A percentile compares a stretch with the other conserved stretches of the same genome.
phyloP scores from a whole-genome alignment of 2,888 invertebrate genomes.

The Lepidochrysops patricia region DNA sequence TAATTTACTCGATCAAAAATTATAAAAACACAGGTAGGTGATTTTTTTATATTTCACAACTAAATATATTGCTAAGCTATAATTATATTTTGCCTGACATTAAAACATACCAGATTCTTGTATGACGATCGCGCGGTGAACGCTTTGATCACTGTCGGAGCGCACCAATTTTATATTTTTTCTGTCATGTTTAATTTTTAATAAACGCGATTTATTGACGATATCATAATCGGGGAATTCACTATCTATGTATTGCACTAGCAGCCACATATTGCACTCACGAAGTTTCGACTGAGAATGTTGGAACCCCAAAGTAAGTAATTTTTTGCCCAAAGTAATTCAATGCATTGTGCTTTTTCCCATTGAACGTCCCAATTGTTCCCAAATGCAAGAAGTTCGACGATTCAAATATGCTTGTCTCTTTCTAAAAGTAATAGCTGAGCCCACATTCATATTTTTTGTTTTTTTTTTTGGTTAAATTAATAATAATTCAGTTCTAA shows the following conservation, averaged over 20 bases:
- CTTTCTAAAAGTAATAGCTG: not conserved
- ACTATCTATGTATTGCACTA: slow-evolving; percentile 7
- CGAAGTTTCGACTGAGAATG: not conserved
- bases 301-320: not conserved
- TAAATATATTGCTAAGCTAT: no score
- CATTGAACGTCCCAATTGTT: not conserved
- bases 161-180: slow-evolving; percentile 1
- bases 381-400: not conserved
- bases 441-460: no score
- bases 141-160: slow-evolving; percentile 5
- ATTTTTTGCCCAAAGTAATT: not conserved
- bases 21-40: no score
- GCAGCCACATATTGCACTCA: not conserved
- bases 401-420: not conserved
- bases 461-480: no score
- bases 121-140: slow-evolving; percentile 7
- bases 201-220: slow-evolving; percentile 2
- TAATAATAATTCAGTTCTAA: no score
- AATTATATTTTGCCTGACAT: no score
- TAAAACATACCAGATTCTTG: slow-evolving; percentile 10
- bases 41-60: no score
- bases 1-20: no score
- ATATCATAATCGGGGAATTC: slow-evolving; percentile 10
- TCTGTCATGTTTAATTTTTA: slow-evolving; percentile 2
- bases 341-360: not conserved